Conservation (phyloP, 2,888 invertebrate species). For the Dryomyza anilis region DNA sequence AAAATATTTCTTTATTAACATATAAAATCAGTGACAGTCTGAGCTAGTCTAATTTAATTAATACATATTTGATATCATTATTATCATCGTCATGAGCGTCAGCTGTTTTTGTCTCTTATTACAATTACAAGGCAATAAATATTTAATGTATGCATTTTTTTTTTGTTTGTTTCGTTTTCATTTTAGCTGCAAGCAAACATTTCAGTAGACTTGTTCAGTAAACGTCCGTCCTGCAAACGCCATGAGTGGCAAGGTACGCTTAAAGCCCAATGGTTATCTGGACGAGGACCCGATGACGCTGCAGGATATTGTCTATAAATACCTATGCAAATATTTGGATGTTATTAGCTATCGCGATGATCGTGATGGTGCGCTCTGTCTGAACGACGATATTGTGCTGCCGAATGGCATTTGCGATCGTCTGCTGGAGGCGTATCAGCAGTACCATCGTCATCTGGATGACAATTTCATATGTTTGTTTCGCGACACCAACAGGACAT, state of each 20-base stretch:
- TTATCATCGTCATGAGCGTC: no score
- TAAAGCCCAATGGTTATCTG: slow-evolving; percentile 59
- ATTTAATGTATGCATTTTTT: no score
- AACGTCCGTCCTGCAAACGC: no score
- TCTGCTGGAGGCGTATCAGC: slow-evolving; percentile 59
- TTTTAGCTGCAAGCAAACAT: no score
- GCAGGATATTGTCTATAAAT: slow-evolving; percentile 59
- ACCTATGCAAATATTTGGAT: slow-evolving; percentile 56
- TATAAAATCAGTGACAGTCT: no score
- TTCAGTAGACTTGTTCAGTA: no score
- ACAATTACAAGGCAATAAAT: no score
- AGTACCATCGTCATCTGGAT: slow-evolving; percentile 64
- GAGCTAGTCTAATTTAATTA: no score
- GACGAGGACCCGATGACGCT: slow-evolving; percentile 60
- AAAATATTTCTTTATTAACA: no score
- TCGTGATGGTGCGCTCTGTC: slow-evolving; percentile 48
- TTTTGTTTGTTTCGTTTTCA: no score
- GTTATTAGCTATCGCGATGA: slow-evolving; percentile 50
- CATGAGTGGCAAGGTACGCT: slow-evolving; percentile 62
- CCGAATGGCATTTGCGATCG: slow-evolving; percentile 76
- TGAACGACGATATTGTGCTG: slow-evolving; percentile 67
- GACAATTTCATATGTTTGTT: slow-evolving; percentile 76
- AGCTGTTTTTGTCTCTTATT: no score
- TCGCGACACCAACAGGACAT: slow-evolving; percentile 69
- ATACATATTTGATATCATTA: no score